phyloP scores from a whole-genome alignment of 2,113 vertebrate genomes.

The Agapornis roseicollis region DNA sequence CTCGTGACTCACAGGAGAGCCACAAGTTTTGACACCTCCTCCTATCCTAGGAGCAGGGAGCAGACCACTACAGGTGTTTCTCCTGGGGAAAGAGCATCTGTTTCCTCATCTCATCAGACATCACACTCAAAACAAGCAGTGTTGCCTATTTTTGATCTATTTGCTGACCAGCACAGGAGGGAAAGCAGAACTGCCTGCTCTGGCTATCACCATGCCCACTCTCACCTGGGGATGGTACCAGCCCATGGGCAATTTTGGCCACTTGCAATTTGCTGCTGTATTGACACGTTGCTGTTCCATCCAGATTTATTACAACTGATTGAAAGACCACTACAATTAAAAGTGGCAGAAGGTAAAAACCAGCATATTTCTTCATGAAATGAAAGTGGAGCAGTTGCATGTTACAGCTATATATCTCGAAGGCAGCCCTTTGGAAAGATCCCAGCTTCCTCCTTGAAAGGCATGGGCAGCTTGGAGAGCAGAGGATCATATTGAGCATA shows the following conservation, averaged over 20 bases:
- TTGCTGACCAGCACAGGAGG: neutral
- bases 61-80: no score
- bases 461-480: neutral
- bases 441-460: neutral
- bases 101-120: neutral
- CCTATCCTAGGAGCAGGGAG: neutral
- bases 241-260: neutral
- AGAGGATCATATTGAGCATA: neutral
- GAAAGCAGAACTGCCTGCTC: neutral
- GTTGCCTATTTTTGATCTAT: neutral
- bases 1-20: accelerated
- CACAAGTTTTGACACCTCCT: accelerated
- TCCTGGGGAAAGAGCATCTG: neutral
- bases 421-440: neutral
- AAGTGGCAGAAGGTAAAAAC: neutral
- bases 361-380: neutral
- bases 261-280: neutral
- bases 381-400: neutral
- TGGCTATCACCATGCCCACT: neutral
- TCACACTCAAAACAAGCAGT: neutral
- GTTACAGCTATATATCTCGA: neutral
- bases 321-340: neutral
- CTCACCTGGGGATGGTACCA: neutral
- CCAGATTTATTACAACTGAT: neutral
- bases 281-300: accelerated